Base-by-base conservation (phyloP, 2,113 vertebrate genomes). In the Austrofundulus limnaeus region DNA sequence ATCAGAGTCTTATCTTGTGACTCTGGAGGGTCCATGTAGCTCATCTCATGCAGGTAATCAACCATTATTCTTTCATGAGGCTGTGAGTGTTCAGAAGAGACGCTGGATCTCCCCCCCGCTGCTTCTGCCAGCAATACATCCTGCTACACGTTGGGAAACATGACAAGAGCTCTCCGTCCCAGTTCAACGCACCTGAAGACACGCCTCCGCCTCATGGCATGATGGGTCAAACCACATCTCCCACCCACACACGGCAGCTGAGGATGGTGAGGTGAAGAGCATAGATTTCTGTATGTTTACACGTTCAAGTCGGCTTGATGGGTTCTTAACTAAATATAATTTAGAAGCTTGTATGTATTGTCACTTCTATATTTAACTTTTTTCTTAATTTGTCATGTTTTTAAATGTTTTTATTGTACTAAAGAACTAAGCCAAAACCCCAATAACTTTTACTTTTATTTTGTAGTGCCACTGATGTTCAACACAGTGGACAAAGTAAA, bases 21-120 rank as follows among this genome's bases (percentile, higher is more conserved):
- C 71, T 74, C 71, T 43, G 77, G 81, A 82, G 85, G 72, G 76
- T 74, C 78, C 1, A 24, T 43, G 61, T 53, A 46, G 61, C 81
- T 88, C 80, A 72, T 91, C 88, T 88, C 81, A 81, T 87, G 80
- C 90, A 92, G 87, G 81, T 91, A 90, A 91, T 90, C 84, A 85
- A 82, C 17, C 81, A 89, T 90, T 72, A 88, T 91, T 88, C 85
- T 89, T 90, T 90, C 86, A 89, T 87, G 89, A 87, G 70, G 48
- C 81, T 60, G 41, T 81, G 88, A 91, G 91, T 90, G 90, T 89
- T 85, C 68, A 75, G 79, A 73, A 88, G 82, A 82, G 80, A 77
- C 70, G 54, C 68, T 74, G 68, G 55, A 75, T 77, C 73, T 80
- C 71, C 85, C 25, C n/a, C 77, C 84, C 75, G 75, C 77, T 83